Evolutionary conservation across 2,888 invertebrate genomes (phyloP).

Genomic region (Unio delphinus): DNA sequence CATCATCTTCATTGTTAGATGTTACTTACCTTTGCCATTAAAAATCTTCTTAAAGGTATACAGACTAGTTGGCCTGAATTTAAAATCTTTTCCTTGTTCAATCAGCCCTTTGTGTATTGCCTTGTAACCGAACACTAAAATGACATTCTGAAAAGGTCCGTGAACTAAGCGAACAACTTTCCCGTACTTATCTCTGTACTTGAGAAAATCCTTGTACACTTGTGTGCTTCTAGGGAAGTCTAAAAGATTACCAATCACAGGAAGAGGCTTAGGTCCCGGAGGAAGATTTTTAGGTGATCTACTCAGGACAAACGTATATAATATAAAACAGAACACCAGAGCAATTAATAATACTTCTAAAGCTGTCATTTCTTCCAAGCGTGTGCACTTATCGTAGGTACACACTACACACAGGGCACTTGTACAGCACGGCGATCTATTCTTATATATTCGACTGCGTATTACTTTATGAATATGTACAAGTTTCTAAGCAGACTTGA

Average conservation of each 20-base stretch:
- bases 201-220: conserved; percentile 6
- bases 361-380: too few relatives aligned
- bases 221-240: background rate
- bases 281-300: conserved; percentile 6
- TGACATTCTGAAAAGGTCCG: conserved; percentile 10
- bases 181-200: conserved; percentile 17
- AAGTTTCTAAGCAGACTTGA: too few relatives aligned
- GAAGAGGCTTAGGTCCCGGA: conserved; percentile 19
- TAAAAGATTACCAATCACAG: conserved; percentile 8
- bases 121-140: conserved; percentile 9
- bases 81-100: conserved; percentile 15
- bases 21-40: conserved; percentile 13
- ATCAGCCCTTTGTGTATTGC: conserved; percentile 14
- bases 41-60: conserved; percentile 11
- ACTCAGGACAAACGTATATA: conserved; percentile 7
- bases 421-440: too few relatives aligned
- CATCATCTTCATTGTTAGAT: background rate
- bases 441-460: too few relatives aligned
- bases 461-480: too few relatives aligned
- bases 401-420: too few relatives aligned
- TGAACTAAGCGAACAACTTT: conserved; percentile 19
- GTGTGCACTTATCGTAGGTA: too few relatives aligned
- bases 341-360: background rate
- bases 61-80: conserved; percentile 16
- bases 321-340: background rate